Conservation (phyloP, 92 coral and sea anemone genomes). For the Epizoanthus fatuus region DNA sequence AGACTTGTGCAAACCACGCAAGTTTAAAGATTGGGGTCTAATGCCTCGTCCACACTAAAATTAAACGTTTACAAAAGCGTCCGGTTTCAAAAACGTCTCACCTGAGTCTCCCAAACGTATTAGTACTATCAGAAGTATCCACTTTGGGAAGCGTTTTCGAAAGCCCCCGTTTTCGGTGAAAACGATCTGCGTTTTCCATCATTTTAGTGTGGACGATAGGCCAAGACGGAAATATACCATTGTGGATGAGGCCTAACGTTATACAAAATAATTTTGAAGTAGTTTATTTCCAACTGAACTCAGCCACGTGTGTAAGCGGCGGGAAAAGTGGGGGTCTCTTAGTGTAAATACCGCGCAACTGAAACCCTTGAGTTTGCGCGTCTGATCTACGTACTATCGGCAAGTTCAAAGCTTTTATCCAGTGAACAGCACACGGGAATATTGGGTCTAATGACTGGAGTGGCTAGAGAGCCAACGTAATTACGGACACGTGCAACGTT, state of each 20-base stretch:
- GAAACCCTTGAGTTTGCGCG: background rate
- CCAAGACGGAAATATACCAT: background rate
- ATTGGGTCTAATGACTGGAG: background rate
- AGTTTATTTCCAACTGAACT: background rate
- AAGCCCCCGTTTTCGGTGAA: too few relatives aligned
- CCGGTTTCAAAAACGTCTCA: too few relatives aligned
- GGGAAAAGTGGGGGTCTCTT: background rate
- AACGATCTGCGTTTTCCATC: too few relatives aligned
- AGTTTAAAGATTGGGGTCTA: conserved; percentile 74
- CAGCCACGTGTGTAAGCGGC: background rate
- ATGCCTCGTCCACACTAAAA: too few relatives aligned
- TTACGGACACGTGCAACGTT: background rate
- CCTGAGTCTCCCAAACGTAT: too few relatives aligned
- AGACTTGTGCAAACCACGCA: conserved; percentile 81
- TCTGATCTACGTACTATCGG: background rate
- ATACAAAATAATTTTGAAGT: background rate
- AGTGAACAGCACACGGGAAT: background rate
- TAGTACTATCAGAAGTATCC: too few relatives aligned
- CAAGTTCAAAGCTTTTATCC: conserved; percentile 7
- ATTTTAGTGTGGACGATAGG: too few relatives aligned
- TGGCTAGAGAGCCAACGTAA: background rate
- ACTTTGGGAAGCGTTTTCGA: too few relatives aligned
- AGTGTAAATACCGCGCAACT: conserved; percentile 4
- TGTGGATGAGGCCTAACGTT: background rate
- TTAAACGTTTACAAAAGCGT: too few relatives aligned